These are phyloP conservation scores for Xiphorhynchus erythropygius DNA, from an alignment of 2,797 vertebrate genomes.

Conservation along the genomic window DNA sequence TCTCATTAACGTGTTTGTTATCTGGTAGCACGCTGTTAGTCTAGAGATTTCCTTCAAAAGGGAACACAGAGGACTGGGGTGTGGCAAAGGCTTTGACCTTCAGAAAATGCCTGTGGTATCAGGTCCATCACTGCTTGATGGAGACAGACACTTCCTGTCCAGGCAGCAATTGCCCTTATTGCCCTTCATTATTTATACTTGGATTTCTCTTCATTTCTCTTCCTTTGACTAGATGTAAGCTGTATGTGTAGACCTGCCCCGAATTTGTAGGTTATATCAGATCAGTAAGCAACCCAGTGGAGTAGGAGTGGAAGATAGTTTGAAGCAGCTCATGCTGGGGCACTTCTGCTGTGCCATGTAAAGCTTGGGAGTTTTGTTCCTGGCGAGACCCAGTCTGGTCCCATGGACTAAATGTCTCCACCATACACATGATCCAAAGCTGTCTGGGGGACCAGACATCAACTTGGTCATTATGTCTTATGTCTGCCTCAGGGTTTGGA, in stretches of 20 bases:
- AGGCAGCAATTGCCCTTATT: neutral
- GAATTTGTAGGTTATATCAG: neutral
- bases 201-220: neutral
- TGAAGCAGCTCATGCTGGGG: neutral
- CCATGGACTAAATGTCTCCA: neutral
- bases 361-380: neutral
- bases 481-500: neutral
- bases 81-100: neutral
- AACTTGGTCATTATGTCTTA: neutral
- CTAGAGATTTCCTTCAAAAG: neutral
- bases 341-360: neutral
- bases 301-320: neutral
- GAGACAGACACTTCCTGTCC: neutral
- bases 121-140: neutral
- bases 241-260: neutral
- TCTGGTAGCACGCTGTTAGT: neutral
- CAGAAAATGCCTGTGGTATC: neutral
- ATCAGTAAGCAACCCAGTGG: neutral
- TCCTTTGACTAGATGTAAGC: neutral
- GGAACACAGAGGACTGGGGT: neutral
- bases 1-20: neutral
- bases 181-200: neutral
- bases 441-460: neutral
- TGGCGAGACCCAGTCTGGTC: neutral
- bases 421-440: fast-evolving